These are phyloP conservation scores for Bryconaethiops microstoma DNA, from an alignment of 2,797 vertebrate genomes.

Conservation along the genomic window DNA sequence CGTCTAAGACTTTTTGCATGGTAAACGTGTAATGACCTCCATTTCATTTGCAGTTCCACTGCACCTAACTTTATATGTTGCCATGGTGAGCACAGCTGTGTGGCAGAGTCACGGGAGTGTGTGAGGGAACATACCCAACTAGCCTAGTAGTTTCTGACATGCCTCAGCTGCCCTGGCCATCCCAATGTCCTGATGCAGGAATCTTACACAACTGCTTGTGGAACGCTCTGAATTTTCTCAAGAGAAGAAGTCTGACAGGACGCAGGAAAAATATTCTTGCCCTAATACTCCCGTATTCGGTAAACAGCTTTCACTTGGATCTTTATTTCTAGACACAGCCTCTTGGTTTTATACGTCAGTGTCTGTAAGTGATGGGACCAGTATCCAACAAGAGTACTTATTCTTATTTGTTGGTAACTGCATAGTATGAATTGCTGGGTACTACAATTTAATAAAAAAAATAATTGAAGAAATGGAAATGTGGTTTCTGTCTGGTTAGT, in stretches of 20 bases:
- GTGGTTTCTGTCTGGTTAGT: no score
- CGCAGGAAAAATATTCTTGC: background rate
- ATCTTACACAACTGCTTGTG: background rate
- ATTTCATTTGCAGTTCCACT: background rate
- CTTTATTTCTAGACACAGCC: background rate
- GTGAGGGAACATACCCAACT: background rate
- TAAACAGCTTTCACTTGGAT: background rate
- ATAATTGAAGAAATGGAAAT: no score
- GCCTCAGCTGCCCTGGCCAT: slow-evolving; percentile 5
- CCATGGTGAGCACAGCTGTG: slow-evolving; percentile 12
- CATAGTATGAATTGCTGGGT: no score
- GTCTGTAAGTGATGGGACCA: background rate
- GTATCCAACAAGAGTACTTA: background rate
- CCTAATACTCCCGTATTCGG: background rate
- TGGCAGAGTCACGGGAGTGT: background rate
- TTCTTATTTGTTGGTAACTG: no score
- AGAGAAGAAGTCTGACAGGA: background rate
- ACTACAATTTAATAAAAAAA: no score
- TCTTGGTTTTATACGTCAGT: background rate
- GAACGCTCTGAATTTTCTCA: background rate
- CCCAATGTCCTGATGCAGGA: background rate
- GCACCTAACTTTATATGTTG: background rate
- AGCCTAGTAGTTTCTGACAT: background rate
- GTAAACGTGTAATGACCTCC: background rate
- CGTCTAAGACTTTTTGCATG: no score